Conservation (phyloP, 2,888 invertebrate species). For the Mesorhabditis belari region DNA sequence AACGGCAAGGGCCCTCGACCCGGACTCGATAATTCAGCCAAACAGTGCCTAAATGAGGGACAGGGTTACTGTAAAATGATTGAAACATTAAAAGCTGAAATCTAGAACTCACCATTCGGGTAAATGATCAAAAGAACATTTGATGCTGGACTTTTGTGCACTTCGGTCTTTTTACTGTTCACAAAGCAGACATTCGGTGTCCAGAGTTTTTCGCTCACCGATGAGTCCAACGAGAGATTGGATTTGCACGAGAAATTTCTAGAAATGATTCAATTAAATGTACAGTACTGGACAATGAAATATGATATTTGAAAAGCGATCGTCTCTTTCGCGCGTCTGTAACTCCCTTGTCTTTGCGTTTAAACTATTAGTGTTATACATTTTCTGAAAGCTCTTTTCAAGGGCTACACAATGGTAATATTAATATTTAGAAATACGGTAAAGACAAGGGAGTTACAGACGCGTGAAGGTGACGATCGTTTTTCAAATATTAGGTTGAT, state of each 20-base stretch:
- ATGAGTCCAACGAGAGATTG: constrained; percentile 49
- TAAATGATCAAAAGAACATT: constrained; percentile 51
- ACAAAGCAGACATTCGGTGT: constrained; percentile 52
- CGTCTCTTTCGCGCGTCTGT: no score
- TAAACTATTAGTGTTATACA: no score
- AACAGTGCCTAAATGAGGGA: constrained; percentile 36
- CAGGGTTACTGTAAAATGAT: neutral
- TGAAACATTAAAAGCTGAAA: neutral
- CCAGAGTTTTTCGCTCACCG: constrained; percentile 48
- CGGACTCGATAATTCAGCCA: constrained; percentile 52
- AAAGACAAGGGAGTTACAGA: no score
- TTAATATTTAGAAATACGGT: no score
- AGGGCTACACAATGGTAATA: no score
- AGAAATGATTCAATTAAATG: no score
- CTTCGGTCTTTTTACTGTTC: constrained; percentile 49
- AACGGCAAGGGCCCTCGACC: constrained; percentile 47
- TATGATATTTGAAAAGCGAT: no score
- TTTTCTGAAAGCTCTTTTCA: no score
- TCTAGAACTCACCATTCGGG: constrained; percentile 40
- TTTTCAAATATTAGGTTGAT: no score
- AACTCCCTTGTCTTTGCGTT: no score
- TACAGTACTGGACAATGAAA: no score
- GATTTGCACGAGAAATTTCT: constrained; percentile 48
- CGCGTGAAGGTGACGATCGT: no score
- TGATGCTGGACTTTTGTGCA: constrained; percentile 45